A percentile compares a stretch with the other conserved stretches of the same genome.
Evolutionary conservation across 2,888 invertebrate genomes (phyloP).

Genomic region (Rhyacophila evoluta): DNA sequence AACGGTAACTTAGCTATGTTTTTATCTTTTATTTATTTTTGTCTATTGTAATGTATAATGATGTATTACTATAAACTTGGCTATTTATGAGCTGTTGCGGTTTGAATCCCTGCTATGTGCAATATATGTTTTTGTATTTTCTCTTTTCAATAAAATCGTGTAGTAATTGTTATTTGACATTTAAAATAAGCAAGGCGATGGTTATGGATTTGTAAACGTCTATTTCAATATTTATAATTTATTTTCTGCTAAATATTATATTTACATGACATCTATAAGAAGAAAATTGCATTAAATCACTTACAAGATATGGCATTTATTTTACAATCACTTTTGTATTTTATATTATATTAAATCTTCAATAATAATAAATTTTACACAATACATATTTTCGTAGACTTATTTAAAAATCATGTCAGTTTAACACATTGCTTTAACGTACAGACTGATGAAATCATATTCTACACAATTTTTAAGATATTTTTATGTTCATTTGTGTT

Average conservation of each 20-base stretch:
- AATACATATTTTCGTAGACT: slow-evolving; percentile 20
- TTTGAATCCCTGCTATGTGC: no score
- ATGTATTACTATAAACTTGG: background rate
- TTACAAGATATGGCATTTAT: slow-evolving; percentile 29
- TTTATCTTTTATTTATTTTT: no score
- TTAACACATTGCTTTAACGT: background rate
- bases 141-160: no score
- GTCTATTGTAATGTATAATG: no score
- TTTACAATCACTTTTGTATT: slow-evolving; percentile 28
- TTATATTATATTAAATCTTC: slow-evolving; percentile 25
- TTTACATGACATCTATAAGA: slow-evolving; percentile 50
- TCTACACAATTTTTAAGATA: background rate
- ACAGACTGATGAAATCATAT: background rate
- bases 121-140: no score
- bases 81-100: background rate
- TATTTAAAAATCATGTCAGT: background rate
- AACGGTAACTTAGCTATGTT: no score
- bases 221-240: slow-evolving; percentile 48
- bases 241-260: slow-evolving; percentile 44
- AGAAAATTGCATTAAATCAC: slow-evolving; percentile 40
- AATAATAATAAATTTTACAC: slow-evolving; percentile 27
- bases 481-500: background rate
- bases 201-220: slow-evolving; percentile 45
- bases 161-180: no score
- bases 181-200: background rate